Base-by-base conservation (phyloP, 2,888 invertebrate species). In the Nemoura dubitans region DNA sequence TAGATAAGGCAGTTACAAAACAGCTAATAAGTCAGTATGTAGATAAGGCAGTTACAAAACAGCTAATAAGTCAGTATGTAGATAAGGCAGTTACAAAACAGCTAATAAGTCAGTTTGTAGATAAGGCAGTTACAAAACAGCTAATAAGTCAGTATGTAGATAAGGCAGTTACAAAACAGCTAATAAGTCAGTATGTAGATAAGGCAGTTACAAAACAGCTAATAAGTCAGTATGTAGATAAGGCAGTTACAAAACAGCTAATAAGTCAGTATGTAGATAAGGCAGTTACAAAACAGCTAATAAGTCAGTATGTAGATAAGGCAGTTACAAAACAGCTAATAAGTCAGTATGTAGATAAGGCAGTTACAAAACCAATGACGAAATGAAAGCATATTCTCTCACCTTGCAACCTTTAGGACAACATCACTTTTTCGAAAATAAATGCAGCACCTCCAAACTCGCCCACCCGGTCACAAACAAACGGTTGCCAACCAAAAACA, bases 1-100 rank as follows among this genome's bases (percentile, higher is more conserved):
- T 59, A 59, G 59, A 59, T 59, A 21, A 59, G 59, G 59, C 59
- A 59, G 59, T 59, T 59, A 59, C 59, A 59, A 59, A 59, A 59
- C 59, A 59, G 59, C 59, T 59, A 59, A 59, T 59, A 59, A 59
- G 59, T 59, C 59, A 59, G 59, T 59, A 59, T 59, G 59, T 59
- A 59, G 59, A 59, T 59, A 21, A 59, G 59, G 59, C 59, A 59
- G 59, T 59, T 59, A 59, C 59, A 59, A 59, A 59, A 59, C 59
- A 59, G 59, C 59, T 59, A 59, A 59, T 59, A 59, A 59, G 59
- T 59, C 59, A 59, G 59, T 59, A 59, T 59, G 59, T 59, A 59
- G 59, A 59, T 59, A 21, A 59, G 59, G 59, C 59, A 59, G 59
- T 59, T 59, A 59, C 59, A 59, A 59, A 59, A 59, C 59, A 59